Evolutionary conservation across 1,140 invertebrate genomes (phyloP).

Genomic region (Pectinophora gossypiella): DNA sequence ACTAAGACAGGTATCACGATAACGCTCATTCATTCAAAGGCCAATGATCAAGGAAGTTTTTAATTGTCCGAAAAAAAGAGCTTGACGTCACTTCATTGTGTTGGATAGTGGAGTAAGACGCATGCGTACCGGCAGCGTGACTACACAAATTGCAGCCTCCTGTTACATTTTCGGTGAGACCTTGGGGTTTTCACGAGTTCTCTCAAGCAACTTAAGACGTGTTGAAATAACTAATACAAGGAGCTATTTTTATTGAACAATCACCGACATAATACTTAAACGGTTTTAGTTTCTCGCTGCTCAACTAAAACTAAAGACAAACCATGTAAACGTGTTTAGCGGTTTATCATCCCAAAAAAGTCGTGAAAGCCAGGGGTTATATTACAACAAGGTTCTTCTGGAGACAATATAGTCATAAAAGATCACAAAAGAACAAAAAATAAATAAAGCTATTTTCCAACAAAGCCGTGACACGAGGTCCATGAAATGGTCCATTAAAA

Average conservation of each 20-base stretch:
- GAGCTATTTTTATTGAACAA: background rate
- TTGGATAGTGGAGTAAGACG: constrained; percentile 10
- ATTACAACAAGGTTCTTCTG: no score
- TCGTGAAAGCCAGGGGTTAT: no score
- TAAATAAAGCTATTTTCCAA: background rate
- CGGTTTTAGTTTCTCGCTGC: no score
- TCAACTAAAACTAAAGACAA: no score
- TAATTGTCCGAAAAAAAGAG: constrained; percentile 2
- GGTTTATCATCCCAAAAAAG: no score
- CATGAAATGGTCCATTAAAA: background rate
- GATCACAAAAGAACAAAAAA: no score
- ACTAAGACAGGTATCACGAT: background rate
- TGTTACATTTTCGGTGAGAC: constrained; percentile 55
- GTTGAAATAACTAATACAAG: background rate
- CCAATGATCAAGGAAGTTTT: constrained; percentile 1
- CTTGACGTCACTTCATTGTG: constrained; percentile 35
- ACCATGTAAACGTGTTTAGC: no score
- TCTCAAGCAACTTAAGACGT: background rate
- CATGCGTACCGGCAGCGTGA: constrained; percentile 13
- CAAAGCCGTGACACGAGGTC: background rate
- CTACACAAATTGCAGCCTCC: constrained; percentile 25
- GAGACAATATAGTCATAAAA: background rate
- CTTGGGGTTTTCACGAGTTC: constrained; percentile 55
- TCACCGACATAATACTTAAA: no score
- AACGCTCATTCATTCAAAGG: background rate